Conservation (phyloP, 2,113 vertebrate species). For the Dendrocopos noguchii region DNA sequence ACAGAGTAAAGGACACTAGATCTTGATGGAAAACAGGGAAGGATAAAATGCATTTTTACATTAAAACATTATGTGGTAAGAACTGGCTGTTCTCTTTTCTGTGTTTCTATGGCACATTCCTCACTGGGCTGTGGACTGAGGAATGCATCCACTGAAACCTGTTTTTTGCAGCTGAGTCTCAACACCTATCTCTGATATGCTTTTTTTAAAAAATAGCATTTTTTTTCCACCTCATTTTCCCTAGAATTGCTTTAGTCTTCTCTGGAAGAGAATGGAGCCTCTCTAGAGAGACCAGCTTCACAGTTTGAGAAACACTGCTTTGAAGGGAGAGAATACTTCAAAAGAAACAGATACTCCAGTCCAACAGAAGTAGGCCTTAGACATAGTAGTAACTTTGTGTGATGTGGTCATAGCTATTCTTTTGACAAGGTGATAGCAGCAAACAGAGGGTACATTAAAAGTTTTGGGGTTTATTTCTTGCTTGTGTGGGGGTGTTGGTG, state of each 20-base stretch:
- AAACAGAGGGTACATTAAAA: conserved; percentile 11
- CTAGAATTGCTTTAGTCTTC: conserved; percentile 1
- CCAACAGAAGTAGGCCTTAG: conserved; percentile 24
- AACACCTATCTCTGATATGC: not conserved
- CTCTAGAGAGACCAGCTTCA: conserved; percentile 45
- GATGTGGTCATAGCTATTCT: conserved; percentile 31
- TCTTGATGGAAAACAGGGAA: not conserved
- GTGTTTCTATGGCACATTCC: not conserved
- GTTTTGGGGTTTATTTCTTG: not conserved
- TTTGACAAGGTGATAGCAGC: conserved; percentile 39
- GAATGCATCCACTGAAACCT: not conserved
- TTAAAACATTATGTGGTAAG: not conserved
- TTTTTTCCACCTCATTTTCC: conserved; percentile 27
- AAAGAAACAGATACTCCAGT: conserved; percentile 18
- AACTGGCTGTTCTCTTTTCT: not conserved
- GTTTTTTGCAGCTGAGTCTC: not conserved
- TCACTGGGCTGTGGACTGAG: not conserved
- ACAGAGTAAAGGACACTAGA: not conserved
- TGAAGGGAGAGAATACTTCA: conserved; percentile 33
- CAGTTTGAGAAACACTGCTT: conserved; percentile 31
- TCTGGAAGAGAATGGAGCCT: conserved; percentile 29
- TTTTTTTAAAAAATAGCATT: not conserved
- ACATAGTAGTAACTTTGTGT: not conserved
- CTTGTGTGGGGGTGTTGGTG: not conserved
- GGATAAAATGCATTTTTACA: not conserved